Conservation (phyloP, 2,113 vertebrate species). For the Aegotheles bennettii region DNA sequence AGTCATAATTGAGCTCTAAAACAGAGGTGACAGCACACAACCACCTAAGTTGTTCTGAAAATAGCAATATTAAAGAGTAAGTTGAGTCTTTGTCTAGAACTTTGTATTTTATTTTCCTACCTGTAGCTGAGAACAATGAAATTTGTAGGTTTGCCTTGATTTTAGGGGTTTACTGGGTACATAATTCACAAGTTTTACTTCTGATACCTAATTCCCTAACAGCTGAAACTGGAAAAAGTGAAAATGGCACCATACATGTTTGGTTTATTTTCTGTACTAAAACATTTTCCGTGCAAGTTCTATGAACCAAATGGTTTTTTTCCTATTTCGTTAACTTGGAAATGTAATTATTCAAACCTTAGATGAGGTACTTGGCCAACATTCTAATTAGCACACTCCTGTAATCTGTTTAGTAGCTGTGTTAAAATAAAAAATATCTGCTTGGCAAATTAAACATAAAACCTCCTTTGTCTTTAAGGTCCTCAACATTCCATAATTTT, state of each 20-base stretch:
- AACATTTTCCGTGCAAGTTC: not conserved
- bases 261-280: not conserved
- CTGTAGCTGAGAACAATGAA: not conserved
- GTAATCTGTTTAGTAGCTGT: not conserved
- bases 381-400: not conserved
- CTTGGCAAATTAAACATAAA: not conserved
- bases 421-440: not conserved
- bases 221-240: not conserved
- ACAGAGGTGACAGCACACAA: not conserved
- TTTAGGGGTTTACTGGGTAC: not conserved
- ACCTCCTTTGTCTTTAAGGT: slow-evolving; percentile 74
- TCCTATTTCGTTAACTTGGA: not conserved
- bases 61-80: not conserved
- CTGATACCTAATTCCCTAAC: not conserved
- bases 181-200: not conserved
- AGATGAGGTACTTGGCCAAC: not conserved
- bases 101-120: not conserved
- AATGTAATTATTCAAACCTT: not conserved
- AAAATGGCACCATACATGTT: not conserved
- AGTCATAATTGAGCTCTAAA: not conserved
- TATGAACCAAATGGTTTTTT: accelerated
- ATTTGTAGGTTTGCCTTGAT: not conserved
- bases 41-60: not conserved
- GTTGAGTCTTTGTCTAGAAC: not conserved
- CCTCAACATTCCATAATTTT: slow-evolving; percentile 91